A percentile compares a stretch with the other conserved stretches of the same genome.
Evolutionary conservation across 2,888 invertebrate species (phyloP).

Genomic region (Agrenia bidenticulata): DNA sequence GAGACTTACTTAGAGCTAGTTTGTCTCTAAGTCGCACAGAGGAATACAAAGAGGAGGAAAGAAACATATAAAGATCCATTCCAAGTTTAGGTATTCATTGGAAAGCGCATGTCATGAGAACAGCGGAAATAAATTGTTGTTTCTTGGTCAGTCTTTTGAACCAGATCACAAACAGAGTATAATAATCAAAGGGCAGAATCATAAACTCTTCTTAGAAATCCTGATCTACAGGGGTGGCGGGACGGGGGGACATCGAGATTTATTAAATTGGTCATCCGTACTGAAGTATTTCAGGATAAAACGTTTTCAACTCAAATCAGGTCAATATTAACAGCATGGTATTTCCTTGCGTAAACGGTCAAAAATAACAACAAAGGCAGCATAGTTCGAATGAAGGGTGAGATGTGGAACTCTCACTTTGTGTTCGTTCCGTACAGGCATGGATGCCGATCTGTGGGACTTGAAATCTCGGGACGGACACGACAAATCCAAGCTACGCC

Average conservation of each 20-base stretch:
- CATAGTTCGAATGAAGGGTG: constrained; percentile 22
- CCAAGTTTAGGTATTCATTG: background rate
- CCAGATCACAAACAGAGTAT: background rate
- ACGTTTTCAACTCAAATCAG: background rate
- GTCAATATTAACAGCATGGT: constrained; percentile 15
- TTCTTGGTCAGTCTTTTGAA: constrained; percentile 7
- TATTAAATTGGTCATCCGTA: too few relatives aligned
- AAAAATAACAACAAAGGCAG: background rate
- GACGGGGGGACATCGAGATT: too few relatives aligned
- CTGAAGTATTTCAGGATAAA: too few relatives aligned
- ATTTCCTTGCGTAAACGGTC: background rate
- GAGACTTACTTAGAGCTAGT: constrained; percentile 84
- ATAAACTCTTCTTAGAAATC: too few relatives aligned
- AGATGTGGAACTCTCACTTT: constrained; percentile 51
- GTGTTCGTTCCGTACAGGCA: constrained; percentile 53
- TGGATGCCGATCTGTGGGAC: constrained; percentile 53
- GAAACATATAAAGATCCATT: constrained; percentile 40
- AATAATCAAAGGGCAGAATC: background rate
- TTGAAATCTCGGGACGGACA: constrained; percentile 56
- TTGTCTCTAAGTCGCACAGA: constrained; percentile 54
- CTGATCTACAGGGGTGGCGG: too few relatives aligned
- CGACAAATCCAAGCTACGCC: constrained; percentile 63
- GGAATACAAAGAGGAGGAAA: constrained; percentile 35
- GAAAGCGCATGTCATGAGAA: background rate
- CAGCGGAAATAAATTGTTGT: background rate